A percentile compares a stretch with the other conserved stretches of the same genome.
Conservation (phyloP, 2,113 vertebrate species). For the Gulo gulo region DNA sequence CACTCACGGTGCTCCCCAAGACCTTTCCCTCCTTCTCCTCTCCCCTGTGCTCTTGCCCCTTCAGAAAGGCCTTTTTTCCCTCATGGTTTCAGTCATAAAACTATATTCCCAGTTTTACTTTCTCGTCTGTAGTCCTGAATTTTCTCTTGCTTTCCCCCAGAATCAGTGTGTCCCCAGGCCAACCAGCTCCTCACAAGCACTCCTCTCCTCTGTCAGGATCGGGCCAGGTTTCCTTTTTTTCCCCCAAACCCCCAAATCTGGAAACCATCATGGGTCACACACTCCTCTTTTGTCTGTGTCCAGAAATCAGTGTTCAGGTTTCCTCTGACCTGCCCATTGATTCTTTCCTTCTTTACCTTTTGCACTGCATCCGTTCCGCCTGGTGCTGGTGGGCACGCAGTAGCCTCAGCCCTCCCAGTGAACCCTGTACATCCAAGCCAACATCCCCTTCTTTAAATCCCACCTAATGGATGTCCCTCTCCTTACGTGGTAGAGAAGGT, state of each 20-base stretch:
- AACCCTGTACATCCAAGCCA: not conserved
- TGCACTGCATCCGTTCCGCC: fast-evolving
- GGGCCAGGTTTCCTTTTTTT: not conserved
- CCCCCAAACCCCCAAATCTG: not conserved
- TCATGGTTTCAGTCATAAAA: not conserved
- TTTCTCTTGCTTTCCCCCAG: not conserved
- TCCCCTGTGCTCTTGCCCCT: not conserved
- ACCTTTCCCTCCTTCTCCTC: not conserved
- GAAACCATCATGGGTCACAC: not conserved
- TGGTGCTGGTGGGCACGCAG: not conserved
- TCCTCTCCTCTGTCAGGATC: not conserved
- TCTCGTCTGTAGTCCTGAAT: not conserved
- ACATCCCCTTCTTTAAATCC: not conserved
- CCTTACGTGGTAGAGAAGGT: too few relatives aligned
- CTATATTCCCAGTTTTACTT: not conserved
- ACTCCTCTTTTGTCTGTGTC: not conserved
- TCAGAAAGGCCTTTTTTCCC: not conserved
- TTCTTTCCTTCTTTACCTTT: not conserved
- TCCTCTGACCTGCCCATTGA: not conserved
- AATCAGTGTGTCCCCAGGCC: not conserved
- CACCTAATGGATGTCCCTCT: not conserved
- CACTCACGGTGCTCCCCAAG: not conserved
- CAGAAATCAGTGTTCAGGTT: not conserved
- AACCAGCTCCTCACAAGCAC: not conserved
- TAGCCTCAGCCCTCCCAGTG: not conserved